These are phyloP conservation scores for Gymnocheta viridis DNA, from an alignment of 2,888 invertebrate species.

Conservation along the genomic window DNA sequence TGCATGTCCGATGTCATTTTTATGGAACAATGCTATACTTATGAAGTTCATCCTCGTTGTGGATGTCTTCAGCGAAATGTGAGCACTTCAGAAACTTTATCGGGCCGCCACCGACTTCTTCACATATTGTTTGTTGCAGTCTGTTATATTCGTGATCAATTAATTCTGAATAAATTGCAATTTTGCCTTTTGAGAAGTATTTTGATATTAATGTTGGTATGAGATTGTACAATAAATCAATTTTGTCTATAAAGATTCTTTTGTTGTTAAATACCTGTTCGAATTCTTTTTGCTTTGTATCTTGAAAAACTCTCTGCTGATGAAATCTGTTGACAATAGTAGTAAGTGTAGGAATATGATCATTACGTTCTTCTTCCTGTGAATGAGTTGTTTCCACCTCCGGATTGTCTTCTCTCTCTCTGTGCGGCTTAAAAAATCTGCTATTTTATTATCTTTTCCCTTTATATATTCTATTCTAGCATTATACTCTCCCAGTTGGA, in stretches of 20 bases:
- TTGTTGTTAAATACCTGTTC: slow-evolving; percentile 7
- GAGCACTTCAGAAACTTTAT: slow-evolving; percentile 12
- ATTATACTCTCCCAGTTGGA: slow-evolving; percentile 37
- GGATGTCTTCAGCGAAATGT: neutral
- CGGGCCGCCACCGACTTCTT: neutral
- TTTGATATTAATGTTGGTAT: slow-evolving; percentile 4
- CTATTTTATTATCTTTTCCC: slow-evolving; percentile 16
- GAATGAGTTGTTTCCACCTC: slow-evolving; percentile 30
- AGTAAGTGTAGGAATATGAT: slow-evolving; percentile 30
- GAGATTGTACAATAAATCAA: neutral
- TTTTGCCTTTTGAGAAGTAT: slow-evolving; percentile 1
- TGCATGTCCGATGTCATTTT: slow-evolving; percentile 17
- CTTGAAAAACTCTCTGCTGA: slow-evolving; percentile 30
- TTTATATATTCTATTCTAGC: slow-evolving; percentile 36
- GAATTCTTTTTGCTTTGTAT: slow-evolving; percentile 25
- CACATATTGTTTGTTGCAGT: slow-evolving; percentile 6
- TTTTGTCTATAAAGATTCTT: slow-evolving; percentile 11
- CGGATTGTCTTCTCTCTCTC: neutral
- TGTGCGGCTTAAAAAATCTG: slow-evolving; percentile 26
- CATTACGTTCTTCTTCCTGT: slow-evolving; percentile 11
- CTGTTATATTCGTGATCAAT: slow-evolving; percentile 4
- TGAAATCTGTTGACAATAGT: slow-evolving; percentile 16
- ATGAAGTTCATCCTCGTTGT: neutral
- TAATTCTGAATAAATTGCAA: slow-evolving; percentile 8
- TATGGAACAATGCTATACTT: slow-evolving; percentile 14